Base-by-base conservation (phyloP, 2,113 vertebrate species). In the Cinclus cinclus region DNA sequence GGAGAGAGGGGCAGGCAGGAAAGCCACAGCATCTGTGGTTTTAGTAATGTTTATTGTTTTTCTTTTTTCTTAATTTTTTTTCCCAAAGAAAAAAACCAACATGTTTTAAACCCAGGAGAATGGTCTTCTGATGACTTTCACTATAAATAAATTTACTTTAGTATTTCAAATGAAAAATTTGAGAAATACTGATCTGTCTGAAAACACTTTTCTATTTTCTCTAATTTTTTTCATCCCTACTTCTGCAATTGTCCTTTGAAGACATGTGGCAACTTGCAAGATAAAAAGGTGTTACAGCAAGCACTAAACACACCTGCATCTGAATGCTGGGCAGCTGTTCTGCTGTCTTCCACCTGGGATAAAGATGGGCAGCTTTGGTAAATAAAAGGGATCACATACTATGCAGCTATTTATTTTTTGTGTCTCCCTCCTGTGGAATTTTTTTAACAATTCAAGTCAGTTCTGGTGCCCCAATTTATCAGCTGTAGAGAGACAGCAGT, bases 21-120 rank as follows among this genome's bases (percentile, higher is more conserved):
- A 95, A 91, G 93, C 97, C 98, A 97, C 98, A 98, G 98, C 94
- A 98, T 98, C 98, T 98, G 98, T 98, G 98, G 97, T 83, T 97
- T 60, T 91, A 94, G 86, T 63, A 81, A 77, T 69, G 71, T 85
- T 91, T 74, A 90, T 91, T 74, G 25, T 64, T 92, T 97, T 96
- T 90, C 44, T 75, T 95, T 87, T 59, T 89, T 24, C 6, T 35
- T 42, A 28, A 16, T 28, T 74, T 82, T 63, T 96, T 97, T 95
- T 58, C 92, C 90, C 87, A 63, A 95, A 96, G 84, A 81, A 85
- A 59, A 96, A 94, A 91, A 67, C 0, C 46, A 86, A 97, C 95
- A 83, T 96, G 92, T 95, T 96, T 97, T 92, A 94, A 94, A 97
- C 96, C 79, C 96, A 97, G 98, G 96, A 98, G 97, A 97, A 90